Conservation (phyloP, 2,888 invertebrate species). For the Acleris emargana region DNA sequence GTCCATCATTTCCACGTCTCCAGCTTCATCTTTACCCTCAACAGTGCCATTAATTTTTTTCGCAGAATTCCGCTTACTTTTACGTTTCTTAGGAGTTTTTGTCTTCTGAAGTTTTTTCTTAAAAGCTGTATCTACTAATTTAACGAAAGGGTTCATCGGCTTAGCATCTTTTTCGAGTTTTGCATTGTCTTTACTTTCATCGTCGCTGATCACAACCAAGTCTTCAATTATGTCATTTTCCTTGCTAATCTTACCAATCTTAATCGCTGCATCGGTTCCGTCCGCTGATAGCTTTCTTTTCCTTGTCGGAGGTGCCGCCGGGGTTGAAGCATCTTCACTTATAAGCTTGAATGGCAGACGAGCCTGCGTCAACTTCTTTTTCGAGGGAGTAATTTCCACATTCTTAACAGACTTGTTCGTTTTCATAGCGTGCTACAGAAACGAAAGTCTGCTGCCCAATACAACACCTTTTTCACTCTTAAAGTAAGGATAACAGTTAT, state of each 20-base stretch:
- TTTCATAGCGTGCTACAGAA: slow-evolving; percentile 60
- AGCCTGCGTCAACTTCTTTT: slow-evolving; percentile 85
- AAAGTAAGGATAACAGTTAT: slow-evolving; percentile 40
- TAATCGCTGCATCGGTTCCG: slow-evolving; percentile 60
- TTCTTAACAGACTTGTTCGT: slow-evolving; percentile 65
- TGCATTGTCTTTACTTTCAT: slow-evolving; percentile 59
- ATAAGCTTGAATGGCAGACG: slow-evolving; percentile 85
- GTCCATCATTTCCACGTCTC: slow-evolving; percentile 55
- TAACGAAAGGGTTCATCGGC: slow-evolving; percentile 68
- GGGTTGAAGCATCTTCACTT: slow-evolving; percentile 67
- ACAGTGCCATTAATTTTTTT: slow-evolving; percentile 41
- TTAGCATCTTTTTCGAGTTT: slow-evolving; percentile 49
- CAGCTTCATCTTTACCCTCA: slow-evolving; percentile 41
- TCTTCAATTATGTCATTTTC: slow-evolving; percentile 63
- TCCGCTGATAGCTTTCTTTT: slow-evolving; percentile 75
- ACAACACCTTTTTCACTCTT: slow-evolving; percentile 22
- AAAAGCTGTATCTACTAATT: slow-evolving; percentile 68
- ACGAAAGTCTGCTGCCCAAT: slow-evolving; percentile 29
- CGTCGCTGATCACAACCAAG: slow-evolving; percentile 69
- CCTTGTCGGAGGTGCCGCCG: slow-evolving; percentile 59
- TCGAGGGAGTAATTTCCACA: slow-evolving; percentile 71
- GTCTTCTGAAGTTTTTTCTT: slow-evolving; percentile 71
- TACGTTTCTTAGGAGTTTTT: slow-evolving; percentile 56
- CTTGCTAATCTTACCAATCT: slow-evolving; percentile 71
- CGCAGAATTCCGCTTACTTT: slow-evolving; percentile 43